These are phyloP conservation scores for Anarsia innoxiella DNA, from an alignment of 2,888 invertebrate genomes.

Conservation along the genomic window DNA sequence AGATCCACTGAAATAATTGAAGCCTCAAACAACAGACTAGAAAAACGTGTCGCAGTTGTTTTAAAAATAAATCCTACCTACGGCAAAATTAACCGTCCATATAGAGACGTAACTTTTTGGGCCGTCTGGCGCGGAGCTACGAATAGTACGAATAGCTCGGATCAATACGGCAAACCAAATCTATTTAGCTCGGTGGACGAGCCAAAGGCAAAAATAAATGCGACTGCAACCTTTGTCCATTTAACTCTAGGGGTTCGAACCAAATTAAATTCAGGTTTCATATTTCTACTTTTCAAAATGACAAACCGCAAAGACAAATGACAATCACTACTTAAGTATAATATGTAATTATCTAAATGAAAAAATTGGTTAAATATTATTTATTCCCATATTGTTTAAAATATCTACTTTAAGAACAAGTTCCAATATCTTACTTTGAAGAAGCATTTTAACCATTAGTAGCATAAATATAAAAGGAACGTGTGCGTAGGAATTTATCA, in stretches of 20 bases:
- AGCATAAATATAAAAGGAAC: slow-evolving; percentile 1
- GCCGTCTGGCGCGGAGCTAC: slow-evolving; percentile 20
- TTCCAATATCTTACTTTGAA: no score
- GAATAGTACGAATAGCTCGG: slow-evolving; percentile 23
- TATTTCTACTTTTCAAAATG: neutral
- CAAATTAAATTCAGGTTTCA: neutral
- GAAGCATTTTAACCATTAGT: no score
- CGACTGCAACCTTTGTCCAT: slow-evolving; percentile 21
- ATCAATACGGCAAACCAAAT: slow-evolving; percentile 31
- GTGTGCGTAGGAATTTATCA: slow-evolving; percentile 8
- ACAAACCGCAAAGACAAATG: no score
- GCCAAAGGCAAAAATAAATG: slow-evolving; percentile 23
- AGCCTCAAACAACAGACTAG: no score
- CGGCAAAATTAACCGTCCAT: no score
- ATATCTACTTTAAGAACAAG: neutral
- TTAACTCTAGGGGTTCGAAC: slow-evolving; percentile 2
- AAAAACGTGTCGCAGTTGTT: no score
- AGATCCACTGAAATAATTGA: no score
- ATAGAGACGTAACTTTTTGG: slow-evolving; percentile 10
- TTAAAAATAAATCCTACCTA: no score
- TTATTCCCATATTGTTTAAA: no score
- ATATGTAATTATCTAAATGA: no score
- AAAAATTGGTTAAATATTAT: neutral
- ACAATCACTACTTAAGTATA: no score
- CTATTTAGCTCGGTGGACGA: slow-evolving; percentile 24